phyloP scores from a whole-genome alignment of 2,888 invertebrate species.

The Caradrina kadenii region DNA sequence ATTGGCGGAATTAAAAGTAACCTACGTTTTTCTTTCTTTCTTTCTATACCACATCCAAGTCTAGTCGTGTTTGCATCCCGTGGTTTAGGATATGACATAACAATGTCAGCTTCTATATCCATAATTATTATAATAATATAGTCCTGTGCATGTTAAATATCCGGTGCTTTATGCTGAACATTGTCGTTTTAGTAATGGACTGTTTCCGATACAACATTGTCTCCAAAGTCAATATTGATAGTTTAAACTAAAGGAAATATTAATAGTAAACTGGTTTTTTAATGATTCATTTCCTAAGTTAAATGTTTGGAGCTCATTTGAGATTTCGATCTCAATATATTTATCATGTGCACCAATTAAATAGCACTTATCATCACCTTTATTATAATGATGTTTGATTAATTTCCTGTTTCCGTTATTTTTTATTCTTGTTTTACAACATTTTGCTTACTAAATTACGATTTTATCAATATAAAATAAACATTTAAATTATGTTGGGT shows the following conservation, averaged over 20 bases:
- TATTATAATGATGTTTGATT: slow-evolving; percentile 38
- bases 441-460: slow-evolving; percentile 20
- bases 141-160: slow-evolving; percentile 35
- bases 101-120: neutral
- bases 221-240: slow-evolving; percentile 12
- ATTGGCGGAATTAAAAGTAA: too few species aligned
- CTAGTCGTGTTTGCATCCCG: neutral
- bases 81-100: slow-evolving; percentile 33
- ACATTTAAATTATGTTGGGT: neutral
- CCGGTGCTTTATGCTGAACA: slow-evolving; percentile 24
- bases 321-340: slow-evolving; percentile 45
- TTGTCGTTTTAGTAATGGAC: slow-evolving; percentile 12
- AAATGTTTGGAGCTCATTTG: slow-evolving; percentile 38
- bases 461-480: slow-evolving; percentile 24
- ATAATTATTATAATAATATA: neutral
- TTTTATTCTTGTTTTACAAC: slow-evolving; percentile 4
- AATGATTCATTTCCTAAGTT: slow-evolving; percentile 33
- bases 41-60: too few species aligned
- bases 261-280: slow-evolving; percentile 35
- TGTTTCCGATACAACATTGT: slow-evolving; percentile 41
- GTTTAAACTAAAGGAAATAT: slow-evolving; percentile 32
- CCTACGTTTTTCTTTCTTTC: too few species aligned
- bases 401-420: slow-evolving; percentile 43
- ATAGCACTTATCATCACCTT: slow-evolving; percentile 47
- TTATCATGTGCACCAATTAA: slow-evolving; percentile 45